These are phyloP conservation scores for Hydrotaea diabolus DNA, from an alignment of 2,888 invertebrate genomes.

Conservation along the genomic window DNA sequence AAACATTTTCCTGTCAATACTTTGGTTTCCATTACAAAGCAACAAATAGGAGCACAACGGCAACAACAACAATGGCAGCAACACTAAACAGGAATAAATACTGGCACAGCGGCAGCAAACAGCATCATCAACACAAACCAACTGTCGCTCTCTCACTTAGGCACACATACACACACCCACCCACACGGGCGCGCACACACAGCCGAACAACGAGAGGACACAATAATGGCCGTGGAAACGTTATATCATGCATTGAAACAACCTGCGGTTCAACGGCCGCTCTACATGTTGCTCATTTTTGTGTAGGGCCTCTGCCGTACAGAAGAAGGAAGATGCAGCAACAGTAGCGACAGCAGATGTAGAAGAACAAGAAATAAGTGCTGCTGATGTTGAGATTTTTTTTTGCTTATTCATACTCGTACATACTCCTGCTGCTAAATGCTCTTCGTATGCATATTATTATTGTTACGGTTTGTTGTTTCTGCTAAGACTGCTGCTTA, in stretches of 20 bases:
- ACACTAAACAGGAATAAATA: conserved; percentile 56
- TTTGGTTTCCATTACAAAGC: conserved; percentile 60
- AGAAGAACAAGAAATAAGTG: neutral
- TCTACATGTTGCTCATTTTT: conserved; percentile 69
- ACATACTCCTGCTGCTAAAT: conserved; percentile 37
- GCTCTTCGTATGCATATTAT: conserved; percentile 44
- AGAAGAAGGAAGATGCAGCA: neutral
- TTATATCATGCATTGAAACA: conserved; percentile 21
- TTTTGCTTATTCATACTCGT: neutral
- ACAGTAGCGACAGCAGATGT: neutral
- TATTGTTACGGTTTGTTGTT: conserved; percentile 34
- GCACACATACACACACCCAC: too few relatives aligned
- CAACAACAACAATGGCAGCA: conserved; percentile 11
- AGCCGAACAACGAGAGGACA: neutral
- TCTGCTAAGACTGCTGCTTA: conserved; percentile 17
- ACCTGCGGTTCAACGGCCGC: conserved; percentile 69
- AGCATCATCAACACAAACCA: conserved; percentile 1
- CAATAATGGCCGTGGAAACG: conserved; percentile 17
- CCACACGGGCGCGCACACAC: too few relatives aligned
- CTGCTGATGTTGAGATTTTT: conserved; percentile 35
- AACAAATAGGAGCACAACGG: conserved; percentile 52
- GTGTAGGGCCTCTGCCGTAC: neutral
- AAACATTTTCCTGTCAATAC: conserved; percentile 69
- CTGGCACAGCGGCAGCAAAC: conserved; percentile 55
- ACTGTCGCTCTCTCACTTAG: neutral